phyloP scores from a whole-genome alignment of 2,888 invertebrate genomes.

The Diplazon laetatorius region DNA sequence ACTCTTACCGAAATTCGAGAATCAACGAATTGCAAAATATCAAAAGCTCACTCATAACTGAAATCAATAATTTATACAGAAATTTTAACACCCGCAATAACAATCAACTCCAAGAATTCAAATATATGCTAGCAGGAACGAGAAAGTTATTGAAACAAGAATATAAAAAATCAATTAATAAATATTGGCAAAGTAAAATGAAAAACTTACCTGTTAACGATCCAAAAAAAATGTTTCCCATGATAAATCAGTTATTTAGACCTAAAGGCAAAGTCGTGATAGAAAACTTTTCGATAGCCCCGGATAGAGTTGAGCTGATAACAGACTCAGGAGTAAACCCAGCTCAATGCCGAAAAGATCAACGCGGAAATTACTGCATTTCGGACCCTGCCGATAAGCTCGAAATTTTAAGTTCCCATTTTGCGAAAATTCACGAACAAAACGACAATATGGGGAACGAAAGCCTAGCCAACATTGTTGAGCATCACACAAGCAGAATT shows the following conservation, averaged over 20 bases:
- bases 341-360: not conserved
- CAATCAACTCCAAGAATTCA: not conserved
- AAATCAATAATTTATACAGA: no score
- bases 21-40: slow-evolving; percentile 17
- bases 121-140: not conserved
- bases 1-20: not conserved
- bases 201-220: slow-evolving; percentile 16
- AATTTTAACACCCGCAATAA: no score
- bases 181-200: slow-evolving; percentile 11
- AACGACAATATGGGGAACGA: slow-evolving; percentile 13
- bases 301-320: not conserved
- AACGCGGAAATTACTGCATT: no score
- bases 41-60: slow-evolving; percentile 8
- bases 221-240: slow-evolving; percentile 27
- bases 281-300: not conserved
- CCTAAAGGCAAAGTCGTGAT: slow-evolving; percentile 15
- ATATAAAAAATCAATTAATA: slow-evolving; percentile 15
- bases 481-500: no score
- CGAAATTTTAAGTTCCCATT: slow-evolving; percentile 14
- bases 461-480: no score
- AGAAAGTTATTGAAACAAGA: slow-evolving; percentile 24
- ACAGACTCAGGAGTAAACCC: not conserved
- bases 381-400: not conserved
- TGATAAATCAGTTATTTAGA: slow-evolving; percentile 36
- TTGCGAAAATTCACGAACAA: no score